A percentile compares a stretch with the other conserved stretches of the same genome.
Conservation (phyloP, 2,113 vertebrate genomes). For the Phoxinus phoxinus region DNA sequence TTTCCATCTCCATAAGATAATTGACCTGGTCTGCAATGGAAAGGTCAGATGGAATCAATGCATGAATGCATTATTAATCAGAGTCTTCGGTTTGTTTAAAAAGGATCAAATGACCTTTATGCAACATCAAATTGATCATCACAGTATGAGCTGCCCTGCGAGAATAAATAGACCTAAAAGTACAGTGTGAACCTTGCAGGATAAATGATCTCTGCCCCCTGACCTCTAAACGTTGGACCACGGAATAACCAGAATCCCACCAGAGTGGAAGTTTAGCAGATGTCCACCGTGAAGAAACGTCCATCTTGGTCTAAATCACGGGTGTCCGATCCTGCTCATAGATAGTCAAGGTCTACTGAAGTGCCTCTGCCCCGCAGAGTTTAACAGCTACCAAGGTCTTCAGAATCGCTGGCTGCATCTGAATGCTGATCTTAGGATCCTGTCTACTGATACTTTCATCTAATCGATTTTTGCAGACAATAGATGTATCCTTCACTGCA, state of each 20-base stretch:
- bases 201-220: constrained; percentile 27
- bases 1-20: constrained; percentile 64
- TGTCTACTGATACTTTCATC: not conserved
- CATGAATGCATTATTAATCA: constrained; percentile 72
- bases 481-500: too few species aligned
- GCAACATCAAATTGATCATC: constrained; percentile 68
- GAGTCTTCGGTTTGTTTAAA: constrained; percentile 67
- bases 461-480: not conserved
- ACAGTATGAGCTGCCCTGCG: constrained; percentile 38
- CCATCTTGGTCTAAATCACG: not conserved
- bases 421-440: not conserved
- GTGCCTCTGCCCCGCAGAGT: not conserved
- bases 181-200: constrained; percentile 1
- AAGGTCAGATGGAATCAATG: constrained; percentile 73
- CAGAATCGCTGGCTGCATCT: not conserved
- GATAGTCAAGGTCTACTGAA: not conserved
- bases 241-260: not conserved
- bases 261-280: not conserved
- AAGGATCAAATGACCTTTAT: constrained; percentile 73
- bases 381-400: not conserved
- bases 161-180: constrained; percentile 51
- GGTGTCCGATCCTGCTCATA: not conserved
- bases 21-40: constrained; percentile 65
- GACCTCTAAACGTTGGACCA: constrained; percentile 5
- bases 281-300: not conserved